Base-by-base conservation (phyloP, 2,113 vertebrate genomes). In the Vulpes vulpes region DNA sequence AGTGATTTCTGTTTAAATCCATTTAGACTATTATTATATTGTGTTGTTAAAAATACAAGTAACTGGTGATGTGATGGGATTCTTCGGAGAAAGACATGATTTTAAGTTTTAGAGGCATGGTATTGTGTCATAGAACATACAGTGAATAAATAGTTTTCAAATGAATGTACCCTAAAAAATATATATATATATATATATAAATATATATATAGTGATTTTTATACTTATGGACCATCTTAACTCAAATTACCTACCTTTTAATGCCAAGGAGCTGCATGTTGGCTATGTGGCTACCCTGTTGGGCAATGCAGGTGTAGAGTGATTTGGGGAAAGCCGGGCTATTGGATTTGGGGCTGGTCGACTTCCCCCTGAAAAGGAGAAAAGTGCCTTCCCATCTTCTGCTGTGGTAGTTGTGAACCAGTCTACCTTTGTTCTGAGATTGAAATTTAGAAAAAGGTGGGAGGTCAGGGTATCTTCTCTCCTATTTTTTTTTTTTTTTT, bases 71-170 rank as follows among this genome's bases (percentile, higher is more conserved):
- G n/a, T 16, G 22, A 62, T 89, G 23, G 43, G 23, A 74, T 60
- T 71, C 43, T 16, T 88, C 16, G 65, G 38, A 83, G 27, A 73
- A 93, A 96, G 19, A 80, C 30, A n/a, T 73, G 10, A 6, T 80
- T 95, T 95, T 95, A 93, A 62, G 43, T 94, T 92, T 89, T 80
- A 93, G 60, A 95, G 84, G 7, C 23, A 27, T 92, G 43, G 14
- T 84, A 12, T 30, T 16, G 53, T 87, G 89, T 0, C 59, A 74
- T 62, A 82, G 76, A 82, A 73, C 83, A 84, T 80, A 16, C 35
- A 92, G 8, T 79, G 20, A 87, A 25, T 87, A 51, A 82, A n/a
- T 30, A 12, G 91, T 78, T 98, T 91, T 95, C 62, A 92, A 51
- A 51, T 62, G 64, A 83, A 74, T 60, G 3, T 38, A 22, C 43